Conservation (phyloP, 2,113 vertebrate species). For the Mustelus asterias region DNA sequence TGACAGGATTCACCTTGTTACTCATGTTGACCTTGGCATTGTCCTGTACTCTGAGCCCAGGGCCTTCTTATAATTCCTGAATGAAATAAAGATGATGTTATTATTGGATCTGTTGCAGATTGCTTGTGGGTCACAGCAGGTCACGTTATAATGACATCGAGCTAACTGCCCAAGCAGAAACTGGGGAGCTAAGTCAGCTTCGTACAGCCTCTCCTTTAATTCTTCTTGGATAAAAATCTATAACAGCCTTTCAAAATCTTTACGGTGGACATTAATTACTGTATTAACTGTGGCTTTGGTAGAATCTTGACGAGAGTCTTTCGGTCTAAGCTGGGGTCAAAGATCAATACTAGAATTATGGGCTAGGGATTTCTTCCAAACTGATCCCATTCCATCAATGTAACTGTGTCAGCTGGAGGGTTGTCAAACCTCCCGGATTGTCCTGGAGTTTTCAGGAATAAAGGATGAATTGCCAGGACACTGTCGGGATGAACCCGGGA, state of each 20-base stretch:
- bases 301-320: not conserved
- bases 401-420: not conserved
- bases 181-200: not conserved
- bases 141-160: not conserved
- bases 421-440: not conserved
- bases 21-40: not conserved
- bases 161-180: not conserved
- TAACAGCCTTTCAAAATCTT: not conserved
- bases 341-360: not conserved
- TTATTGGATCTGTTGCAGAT: slow-evolving; percentile 16
- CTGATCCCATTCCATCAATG: not conserved
- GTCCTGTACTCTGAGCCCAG: not conserved
- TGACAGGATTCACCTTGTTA: not conserved
- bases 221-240: not conserved
- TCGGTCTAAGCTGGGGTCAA: not conserved
- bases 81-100: slow-evolving; percentile 31
- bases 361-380: not conserved
- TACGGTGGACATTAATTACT: slow-evolving; percentile 1
- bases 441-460: not conserved
- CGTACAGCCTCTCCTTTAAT: not conserved
- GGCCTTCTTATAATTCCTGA: not conserved
- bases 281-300: not conserved
- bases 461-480: not conserved
- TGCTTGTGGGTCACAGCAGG: slow-evolving; percentile 16
- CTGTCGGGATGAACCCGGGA: not conserved